phyloP scores from a whole-genome alignment of 2,113 vertebrate species.

The Saguinus imperator region DNA sequence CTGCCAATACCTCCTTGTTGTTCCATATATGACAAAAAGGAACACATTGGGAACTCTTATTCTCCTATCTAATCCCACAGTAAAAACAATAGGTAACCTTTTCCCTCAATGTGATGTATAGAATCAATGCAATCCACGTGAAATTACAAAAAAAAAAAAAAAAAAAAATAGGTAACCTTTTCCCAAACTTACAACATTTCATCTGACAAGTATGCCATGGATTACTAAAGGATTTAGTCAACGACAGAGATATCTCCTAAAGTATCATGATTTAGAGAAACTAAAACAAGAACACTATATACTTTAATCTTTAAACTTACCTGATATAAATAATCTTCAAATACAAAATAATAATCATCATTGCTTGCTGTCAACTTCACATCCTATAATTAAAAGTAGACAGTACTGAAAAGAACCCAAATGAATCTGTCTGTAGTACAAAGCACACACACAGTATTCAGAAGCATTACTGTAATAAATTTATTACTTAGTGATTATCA shows the following conservation, averaged over 20 bases:
- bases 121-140: too few relatives aligned
- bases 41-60: neutral
- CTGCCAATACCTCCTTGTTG: neutral
- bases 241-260: neutral
- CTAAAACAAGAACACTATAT: constrained; percentile 17
- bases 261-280: neutral
- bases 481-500: neutral
- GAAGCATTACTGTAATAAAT: constrained; percentile 18
- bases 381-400: constrained; percentile 87
- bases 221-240: constrained; percentile 36
- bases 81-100: neutral
- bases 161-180: neutral
- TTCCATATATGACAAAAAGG: neutral
- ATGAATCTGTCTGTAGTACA: neutral
- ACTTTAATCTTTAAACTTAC: constrained; percentile 83
- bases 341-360: constrained; percentile 99
- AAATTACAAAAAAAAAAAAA: too few relatives aligned
- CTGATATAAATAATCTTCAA: constrained; percentile 99
- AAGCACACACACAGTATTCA: neutral
- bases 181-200: neutral
- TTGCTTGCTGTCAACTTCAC: constrained; percentile 99
- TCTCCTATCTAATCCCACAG: neutral
- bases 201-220: neutral
- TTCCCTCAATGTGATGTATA: neutral
- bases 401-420: constrained; percentile 32